Evolutionary conservation across 1,140 invertebrate species (phyloP), one percentile per base, ranked within the genome.

Genomic region (Calycopis cecrops): DNA sequence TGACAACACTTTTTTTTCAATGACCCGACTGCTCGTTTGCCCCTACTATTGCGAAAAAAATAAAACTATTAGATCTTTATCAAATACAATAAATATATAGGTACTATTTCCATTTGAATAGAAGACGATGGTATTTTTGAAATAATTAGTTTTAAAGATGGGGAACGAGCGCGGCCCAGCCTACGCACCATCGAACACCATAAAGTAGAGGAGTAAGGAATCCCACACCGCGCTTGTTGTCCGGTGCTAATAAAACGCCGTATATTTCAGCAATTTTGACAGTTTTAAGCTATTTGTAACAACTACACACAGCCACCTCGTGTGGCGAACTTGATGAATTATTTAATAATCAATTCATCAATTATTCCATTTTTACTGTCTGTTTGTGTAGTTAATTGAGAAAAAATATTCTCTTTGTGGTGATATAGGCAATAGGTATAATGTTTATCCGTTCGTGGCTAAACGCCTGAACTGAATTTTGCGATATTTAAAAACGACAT

Each of bases 211-310:
- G 63, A 72, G 65, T 75, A 76, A 80, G 76, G 75, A 79, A 81
- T 81, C 78, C 78, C 76, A 83, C 79, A 77, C 70, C 65, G 65
- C 79, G 18, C 16, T 34, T 35, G 83, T 85, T 80, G 79, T 76
- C 71, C 78, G 64, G 73, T 76, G 75, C 83, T 84, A 81, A 84
- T 84, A 82, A 81, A 85, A 85, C 73, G 78, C 65, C 63, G 63
- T 79, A 83, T 85, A 85, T 83, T 79, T 85, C 74, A 85, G 71
- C 74, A 80, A 85, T 85, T 83, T 85, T 85, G 82, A 85, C 82
- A 82, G 73, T 79, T 80, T 65, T 49, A 71, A 76, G 69, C 79
- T 79, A 75, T 85, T 83, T 61, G 71, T 79, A 80, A 74, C 64
- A 60, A 37, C 51, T 69, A 79, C 72, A 71, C 67, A 80, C 62